Evolutionary conservation across 2,113 vertebrate genomes (phyloP).

Genomic region (Oxygymnocypris stewartii): DNA sequence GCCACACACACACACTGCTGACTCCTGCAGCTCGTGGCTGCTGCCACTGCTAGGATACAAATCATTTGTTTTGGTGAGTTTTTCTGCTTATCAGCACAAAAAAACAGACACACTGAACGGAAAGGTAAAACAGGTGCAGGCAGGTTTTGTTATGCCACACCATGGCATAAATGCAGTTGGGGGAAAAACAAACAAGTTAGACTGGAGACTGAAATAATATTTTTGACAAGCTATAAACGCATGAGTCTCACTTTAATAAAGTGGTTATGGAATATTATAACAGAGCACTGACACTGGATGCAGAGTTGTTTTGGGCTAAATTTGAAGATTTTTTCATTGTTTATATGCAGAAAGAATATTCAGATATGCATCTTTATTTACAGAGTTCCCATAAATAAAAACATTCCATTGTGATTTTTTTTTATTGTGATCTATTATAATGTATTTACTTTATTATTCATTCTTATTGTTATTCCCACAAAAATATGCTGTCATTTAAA

Average conservation of each 20-base stretch:
- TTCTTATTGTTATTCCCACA: neutral
- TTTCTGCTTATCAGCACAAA: slow-evolving; percentile 49
- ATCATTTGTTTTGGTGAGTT: slow-evolving; percentile 42
- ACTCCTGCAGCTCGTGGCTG: slow-evolving; percentile 28
- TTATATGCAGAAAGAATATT: neutral
- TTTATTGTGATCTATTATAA: neutral
- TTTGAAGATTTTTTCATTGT: neutral
- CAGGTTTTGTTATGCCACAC: neutral
- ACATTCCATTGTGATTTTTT: neutral
- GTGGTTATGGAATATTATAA: neutral
- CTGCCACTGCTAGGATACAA: slow-evolving; percentile 47
- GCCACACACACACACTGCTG: slow-evolving; percentile 43
- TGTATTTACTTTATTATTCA: neutral
- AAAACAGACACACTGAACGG: neutral
- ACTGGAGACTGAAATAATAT: neutral
- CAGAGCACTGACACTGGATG: neutral
- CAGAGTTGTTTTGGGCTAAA: neutral
- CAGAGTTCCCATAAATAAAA: neutral
- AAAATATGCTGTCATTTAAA: neutral
- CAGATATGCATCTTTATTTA: neutral
- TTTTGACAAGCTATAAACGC: slow-evolving; percentile 2
- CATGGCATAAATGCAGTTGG: neutral
- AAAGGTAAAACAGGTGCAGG: slow-evolving; percentile 26
- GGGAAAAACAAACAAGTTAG: neutral
- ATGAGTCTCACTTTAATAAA: neutral